phyloP scores from a whole-genome alignment of 2,797 vertebrate genomes.

The Vireo griseus region DNA sequence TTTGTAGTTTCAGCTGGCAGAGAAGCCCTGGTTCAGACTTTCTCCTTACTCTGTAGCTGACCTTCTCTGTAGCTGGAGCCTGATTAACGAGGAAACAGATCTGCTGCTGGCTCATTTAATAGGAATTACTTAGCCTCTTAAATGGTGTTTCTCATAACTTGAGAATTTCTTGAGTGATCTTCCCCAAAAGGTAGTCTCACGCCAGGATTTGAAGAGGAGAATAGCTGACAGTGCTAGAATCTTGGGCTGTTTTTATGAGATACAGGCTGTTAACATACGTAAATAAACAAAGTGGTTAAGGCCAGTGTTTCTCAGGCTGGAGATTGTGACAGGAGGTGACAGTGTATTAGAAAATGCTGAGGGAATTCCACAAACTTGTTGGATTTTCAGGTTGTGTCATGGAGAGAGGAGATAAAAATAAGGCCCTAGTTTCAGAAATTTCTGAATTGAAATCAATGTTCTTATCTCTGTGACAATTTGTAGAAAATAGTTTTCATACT shows the following conservation, averaged over 20 bases:
- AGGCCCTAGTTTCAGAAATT: not conserved
- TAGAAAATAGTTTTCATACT: not conserved
- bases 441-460: not conserved
- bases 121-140: not conserved
- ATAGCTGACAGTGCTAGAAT: not conserved
- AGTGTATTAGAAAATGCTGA: not conserved
- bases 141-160: not conserved
- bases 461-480: not conserved
- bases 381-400: not conserved
- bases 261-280: not conserved
- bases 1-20: not conserved
- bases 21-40: not conserved
- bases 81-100: not conserved
- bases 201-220: not conserved
- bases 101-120: not conserved
- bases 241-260: not conserved
- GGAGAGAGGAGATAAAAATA: not conserved
- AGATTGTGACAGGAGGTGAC: not conserved
- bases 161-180: not conserved
- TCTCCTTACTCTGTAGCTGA: not conserved
- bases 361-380: not conserved
- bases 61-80: not conserved
- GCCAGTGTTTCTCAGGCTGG: not conserved
- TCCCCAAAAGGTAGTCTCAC: not conserved
- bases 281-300: not conserved